These are phyloP conservation scores for Tortricodes alternella DNA, from an alignment of 2,888 invertebrate genomes.

Conservation along the genomic window DNA sequence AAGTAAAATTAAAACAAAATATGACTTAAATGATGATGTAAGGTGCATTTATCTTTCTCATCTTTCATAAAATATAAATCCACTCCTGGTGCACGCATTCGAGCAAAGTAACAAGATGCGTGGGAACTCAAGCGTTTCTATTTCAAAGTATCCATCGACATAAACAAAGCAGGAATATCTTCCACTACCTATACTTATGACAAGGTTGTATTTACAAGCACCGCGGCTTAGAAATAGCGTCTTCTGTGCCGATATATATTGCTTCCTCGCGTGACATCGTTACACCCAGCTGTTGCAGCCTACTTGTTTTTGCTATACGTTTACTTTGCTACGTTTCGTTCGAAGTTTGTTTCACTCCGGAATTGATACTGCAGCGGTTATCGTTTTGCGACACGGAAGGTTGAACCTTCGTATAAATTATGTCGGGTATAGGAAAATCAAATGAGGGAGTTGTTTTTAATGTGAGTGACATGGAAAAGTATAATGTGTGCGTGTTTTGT, in stretches of 20 bases:
- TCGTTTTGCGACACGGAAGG: slow-evolving; percentile 20
- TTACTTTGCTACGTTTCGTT: slow-evolving; percentile 40
- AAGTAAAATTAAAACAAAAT: no score
- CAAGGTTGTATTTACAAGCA: slow-evolving; percentile 30
- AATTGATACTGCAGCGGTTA: slow-evolving; percentile 27
- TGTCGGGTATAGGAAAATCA: neutral
- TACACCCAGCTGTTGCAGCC: slow-evolving; percentile 72
- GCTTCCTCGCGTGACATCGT: slow-evolving; percentile 79
- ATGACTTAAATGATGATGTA: no score
- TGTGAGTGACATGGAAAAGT: no score
- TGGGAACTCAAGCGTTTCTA: slow-evolving; percentile 21
- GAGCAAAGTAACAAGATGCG: slow-evolving; percentile 4
- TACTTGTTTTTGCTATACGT: slow-evolving; percentile 60
- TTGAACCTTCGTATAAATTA: neutral
- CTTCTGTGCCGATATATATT: slow-evolving; percentile 78
- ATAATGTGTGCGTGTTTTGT: no score
- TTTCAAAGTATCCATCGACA: slow-evolving; percentile 17
- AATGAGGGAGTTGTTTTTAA: no score
- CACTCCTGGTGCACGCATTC: neutral
- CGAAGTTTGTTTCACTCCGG: slow-evolving; percentile 18
- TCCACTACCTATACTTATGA: slow-evolving; percentile 22
- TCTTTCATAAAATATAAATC: neutral
- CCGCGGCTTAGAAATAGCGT: slow-evolving; percentile 64
- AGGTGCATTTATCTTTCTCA: neutral
- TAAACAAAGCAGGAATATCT: slow-evolving; percentile 22